Base-by-base conservation (phyloP, 2,888 invertebrate species). In the Parascotia fuliginaria region DNA sequence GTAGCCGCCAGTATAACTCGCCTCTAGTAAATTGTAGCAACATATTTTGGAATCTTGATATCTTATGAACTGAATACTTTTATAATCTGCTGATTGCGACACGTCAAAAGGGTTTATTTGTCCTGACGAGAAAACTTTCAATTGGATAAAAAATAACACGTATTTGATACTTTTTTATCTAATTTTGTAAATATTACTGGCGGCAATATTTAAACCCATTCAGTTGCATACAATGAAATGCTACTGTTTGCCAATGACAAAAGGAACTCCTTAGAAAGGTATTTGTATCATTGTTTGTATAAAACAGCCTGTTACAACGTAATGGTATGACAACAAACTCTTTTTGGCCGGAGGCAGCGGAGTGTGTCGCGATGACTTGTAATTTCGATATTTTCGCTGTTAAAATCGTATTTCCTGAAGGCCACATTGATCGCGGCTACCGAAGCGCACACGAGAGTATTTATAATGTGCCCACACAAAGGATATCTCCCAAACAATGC, bases 381-480 rank as follows among this genome's bases (percentile, higher is more conserved):
- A 88, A 88, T 87, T 89, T 81, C 72, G 79, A 89, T 91, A 89
- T 92, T 91, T 91, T 84, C 85, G 81, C 84, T 87, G 83, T 91
- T 90, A 85, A 91, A 91, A 90, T 91, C 92, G 87, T 83, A 90
- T 92, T 92, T 92, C 90, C 91, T 90, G 85, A 83, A 73, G 73
- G 70, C 72, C 76, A 79, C 83, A 89, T 91, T 91, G 80, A 87
- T 77, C 76, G 66, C 56, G 85, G 75, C 69, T 82, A 83, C 68
- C 73, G 86, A 70, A 75, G 90, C 91, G 85, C 55, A 73, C 76
- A 82, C 82, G 76, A 90, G 88, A 81, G 81, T 73, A 74, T 77
- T 79, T 67, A 67, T 76, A 82, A 81, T 81, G 73, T 73, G 65
- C 58, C 65, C 63, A 77, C 64, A 89, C 88, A 89, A 89, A 81